Percentiles rank a stretch among this genome's conserved stretches.
Conservation (phyloP, 2,113 vertebrate genomes). For the Gavia stellata region DNA sequence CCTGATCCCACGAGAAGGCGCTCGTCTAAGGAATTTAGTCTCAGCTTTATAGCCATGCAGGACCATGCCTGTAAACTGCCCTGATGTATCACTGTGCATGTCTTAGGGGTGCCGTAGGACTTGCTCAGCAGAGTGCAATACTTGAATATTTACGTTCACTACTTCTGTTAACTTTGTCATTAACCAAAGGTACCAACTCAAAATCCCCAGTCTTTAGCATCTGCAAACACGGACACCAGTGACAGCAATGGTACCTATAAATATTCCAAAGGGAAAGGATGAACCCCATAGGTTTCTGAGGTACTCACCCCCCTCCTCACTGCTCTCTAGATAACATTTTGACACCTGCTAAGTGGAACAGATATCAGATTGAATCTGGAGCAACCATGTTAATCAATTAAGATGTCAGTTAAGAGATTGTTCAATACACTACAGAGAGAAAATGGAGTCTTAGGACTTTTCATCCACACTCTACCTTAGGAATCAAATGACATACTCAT, state of each 20-base stretch:
- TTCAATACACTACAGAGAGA: not conserved
- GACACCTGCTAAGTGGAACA: not conserved
- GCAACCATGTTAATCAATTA: not conserved
- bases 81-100: not conserved
- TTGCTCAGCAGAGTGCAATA: not conserved
- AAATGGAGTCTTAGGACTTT: not conserved
- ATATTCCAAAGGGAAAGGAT: not conserved
- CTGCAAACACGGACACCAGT: not conserved
- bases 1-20: not conserved
- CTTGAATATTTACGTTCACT: not conserved
- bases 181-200: not conserved
- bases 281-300: not conserved
- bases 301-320: rapidly evolving
- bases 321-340: not conserved
- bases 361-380: not conserved
- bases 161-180: not conserved
- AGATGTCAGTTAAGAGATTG: not conserved
- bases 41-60: not conserved
- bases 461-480: not conserved
- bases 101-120: not conserved
- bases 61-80: not conserved
- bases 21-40: not conserved
- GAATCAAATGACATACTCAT: not conserved
- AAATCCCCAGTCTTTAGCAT: not conserved
- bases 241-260: not conserved